Evolutionary conservation across 1,140 invertebrate genomes (phyloP).

Genomic region (Rhyacophila brunnea): DNA sequence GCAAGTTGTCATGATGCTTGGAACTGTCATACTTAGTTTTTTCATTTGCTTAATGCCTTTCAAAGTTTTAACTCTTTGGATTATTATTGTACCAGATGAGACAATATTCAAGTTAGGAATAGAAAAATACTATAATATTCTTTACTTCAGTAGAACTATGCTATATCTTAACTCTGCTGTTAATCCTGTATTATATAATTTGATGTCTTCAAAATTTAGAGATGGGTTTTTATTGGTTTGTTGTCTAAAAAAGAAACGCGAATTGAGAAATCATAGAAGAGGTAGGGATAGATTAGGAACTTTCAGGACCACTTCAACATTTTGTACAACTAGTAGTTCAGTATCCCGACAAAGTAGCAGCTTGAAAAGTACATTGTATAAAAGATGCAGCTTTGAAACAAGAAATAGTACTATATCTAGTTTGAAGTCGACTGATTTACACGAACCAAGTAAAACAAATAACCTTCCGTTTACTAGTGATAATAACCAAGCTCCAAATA

Average conservation of each 20-base stretch:
- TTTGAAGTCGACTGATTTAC: conserved; percentile 5
- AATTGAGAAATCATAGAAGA: conserved; percentile 39
- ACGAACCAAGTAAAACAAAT: not conserved
- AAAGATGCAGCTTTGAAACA: conserved; percentile 47
- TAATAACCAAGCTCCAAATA: too few relatives aligned
- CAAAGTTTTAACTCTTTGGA: conserved; percentile 77
- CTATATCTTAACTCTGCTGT: conserved; percentile 81
- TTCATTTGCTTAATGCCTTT: conserved; percentile 86
- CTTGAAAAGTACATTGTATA: conserved; percentile 49
- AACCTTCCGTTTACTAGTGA: too few relatives aligned
- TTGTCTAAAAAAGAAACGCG: conserved; percentile 48
- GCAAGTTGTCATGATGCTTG: conserved; percentile 79
- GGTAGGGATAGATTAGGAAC: conserved; percentile 44
- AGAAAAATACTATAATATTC: conserved; percentile 73
- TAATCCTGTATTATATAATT: conserved; percentile 80
- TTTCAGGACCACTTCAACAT: conserved; percentile 56
- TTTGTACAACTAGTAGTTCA: conserved; percentile 57
- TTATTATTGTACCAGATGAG: conserved; percentile 65
- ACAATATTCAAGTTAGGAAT: conserved; percentile 60
- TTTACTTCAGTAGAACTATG: conserved; percentile 84
- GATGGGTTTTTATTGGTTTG: conserved; percentile 70
- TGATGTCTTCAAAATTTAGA: conserved; percentile 85
- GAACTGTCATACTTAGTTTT: conserved; percentile 80
- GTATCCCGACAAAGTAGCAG: conserved; percentile 48
- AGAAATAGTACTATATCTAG: conserved; percentile 6